A percentile compares a stretch with the other conserved stretches of the same genome.
Conservation (phyloP, 1,140 invertebrate species). For the Drosophila willistoni region DNA sequence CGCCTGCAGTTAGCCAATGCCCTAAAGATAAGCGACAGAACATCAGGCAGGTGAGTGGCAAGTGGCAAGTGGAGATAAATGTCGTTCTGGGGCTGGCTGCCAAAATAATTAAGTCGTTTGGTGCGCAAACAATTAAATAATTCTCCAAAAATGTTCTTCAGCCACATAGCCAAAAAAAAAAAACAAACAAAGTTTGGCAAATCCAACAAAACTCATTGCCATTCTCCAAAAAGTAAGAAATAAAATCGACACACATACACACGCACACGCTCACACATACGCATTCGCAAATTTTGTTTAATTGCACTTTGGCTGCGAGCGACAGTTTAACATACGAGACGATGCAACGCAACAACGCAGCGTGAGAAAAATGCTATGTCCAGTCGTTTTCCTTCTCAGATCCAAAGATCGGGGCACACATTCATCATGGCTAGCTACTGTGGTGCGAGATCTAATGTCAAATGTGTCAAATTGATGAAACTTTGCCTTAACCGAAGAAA, state of each 20-base stretch:
- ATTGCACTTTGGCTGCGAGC: constrained; percentile 76
- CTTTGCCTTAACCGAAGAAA: no score
- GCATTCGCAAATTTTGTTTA: constrained; percentile 79
- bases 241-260: not conserved
- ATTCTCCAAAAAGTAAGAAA: no score
- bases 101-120: constrained; percentile 82
- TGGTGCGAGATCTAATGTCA: no score
- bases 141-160: constrained; percentile 43
- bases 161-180: not conserved
- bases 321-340: constrained; percentile 79
- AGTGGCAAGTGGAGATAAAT: constrained; percentile 8
- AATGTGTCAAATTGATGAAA: no score
- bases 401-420: not conserved
- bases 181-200: not conserved
- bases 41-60: not conserved
- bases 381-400: no score
- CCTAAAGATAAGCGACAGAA: constrained; percentile 8
- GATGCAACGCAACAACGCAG: constrained; percentile 45
- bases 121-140: constrained; percentile 78
- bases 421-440: not conserved
- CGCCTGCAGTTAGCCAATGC: constrained; percentile 56
- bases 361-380: constrained; percentile 70
- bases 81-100: constrained; percentile 64
- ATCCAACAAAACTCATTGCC: constrained; percentile 7
- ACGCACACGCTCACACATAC: no score